Evolutionary conservation across 1,140 invertebrate species (phyloP).

Genomic region (Ceratina japonica): DNA sequence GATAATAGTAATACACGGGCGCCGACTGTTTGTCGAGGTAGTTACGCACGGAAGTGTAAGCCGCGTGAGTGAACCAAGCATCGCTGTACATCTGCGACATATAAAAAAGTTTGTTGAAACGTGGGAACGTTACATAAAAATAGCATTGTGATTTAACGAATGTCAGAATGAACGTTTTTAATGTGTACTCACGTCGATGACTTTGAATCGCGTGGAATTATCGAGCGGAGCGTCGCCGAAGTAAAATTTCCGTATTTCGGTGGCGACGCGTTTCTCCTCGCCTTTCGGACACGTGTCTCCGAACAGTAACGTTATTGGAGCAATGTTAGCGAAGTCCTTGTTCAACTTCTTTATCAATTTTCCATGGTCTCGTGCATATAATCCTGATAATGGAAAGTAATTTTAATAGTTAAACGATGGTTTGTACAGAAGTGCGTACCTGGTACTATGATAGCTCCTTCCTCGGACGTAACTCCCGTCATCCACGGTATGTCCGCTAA

Average conservation of each 20-base stretch:
- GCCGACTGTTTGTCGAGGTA: constrained; percentile 73
- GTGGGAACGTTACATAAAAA: no score
- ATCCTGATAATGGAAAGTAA: constrained; percentile 47
- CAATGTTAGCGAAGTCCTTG: constrained; percentile 80
- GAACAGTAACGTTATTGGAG: constrained; percentile 82
- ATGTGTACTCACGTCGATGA: constrained; percentile 79
- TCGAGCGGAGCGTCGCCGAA: constrained; percentile 78
- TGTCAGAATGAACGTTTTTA: not conserved
- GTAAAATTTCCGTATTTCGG: constrained; percentile 82
- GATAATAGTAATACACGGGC: constrained; percentile 84
- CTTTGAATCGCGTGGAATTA: constrained; percentile 76
- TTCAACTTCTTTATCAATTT: constrained; percentile 73
- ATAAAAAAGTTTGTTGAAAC: no score
- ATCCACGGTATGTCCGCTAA: constrained; percentile 83
- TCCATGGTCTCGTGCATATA: constrained; percentile 62
- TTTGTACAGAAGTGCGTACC: constrained; percentile 73
- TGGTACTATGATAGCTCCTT: constrained; percentile 84
- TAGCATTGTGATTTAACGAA: not conserved
- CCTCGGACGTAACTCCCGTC: constrained; percentile 83
- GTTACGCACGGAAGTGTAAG: constrained; percentile 81
- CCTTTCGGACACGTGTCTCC: constrained; percentile 79
- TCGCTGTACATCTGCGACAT: constrained; percentile 83
- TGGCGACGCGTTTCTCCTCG: constrained; percentile 74
- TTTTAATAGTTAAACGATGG: no score
- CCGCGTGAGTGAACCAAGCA: constrained; percentile 83